phyloP scores from a whole-genome alignment of 2,113 vertebrate genomes.

The Electrona antarctica region DNA sequence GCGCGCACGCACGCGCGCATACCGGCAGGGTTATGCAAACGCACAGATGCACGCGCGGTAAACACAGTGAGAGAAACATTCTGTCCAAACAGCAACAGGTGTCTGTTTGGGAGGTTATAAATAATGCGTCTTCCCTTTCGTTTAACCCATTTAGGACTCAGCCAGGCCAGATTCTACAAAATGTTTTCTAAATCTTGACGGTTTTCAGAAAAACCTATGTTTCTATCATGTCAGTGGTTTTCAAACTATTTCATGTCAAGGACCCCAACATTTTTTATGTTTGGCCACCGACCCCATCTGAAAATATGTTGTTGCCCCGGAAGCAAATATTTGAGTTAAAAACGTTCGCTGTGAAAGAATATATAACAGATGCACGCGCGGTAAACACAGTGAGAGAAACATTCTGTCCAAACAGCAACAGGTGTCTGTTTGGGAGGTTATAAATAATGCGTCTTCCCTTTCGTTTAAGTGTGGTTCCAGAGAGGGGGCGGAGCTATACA shows the following conservation, averaged over 20 bases:
- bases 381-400: neutral
- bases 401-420: constrained; percentile 50
- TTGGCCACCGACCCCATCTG: too few species aligned
- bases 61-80: constrained; percentile 23
- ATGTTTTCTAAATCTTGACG: too few species aligned
- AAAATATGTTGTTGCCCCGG: too few species aligned
- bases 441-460: constrained; percentile 45
- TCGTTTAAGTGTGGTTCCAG: constrained; percentile 14
- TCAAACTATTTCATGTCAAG: too few species aligned
- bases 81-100: constrained; percentile 48
- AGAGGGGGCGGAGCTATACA: constrained; percentile 30
- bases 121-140: constrained; percentile 31
- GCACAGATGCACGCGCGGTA: neutral
- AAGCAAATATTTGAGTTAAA: too few species aligned
- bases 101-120: constrained; percentile 49
- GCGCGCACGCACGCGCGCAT: neutral
- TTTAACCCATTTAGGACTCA: neutral
- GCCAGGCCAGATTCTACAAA: too few species aligned
- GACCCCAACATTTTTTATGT: too few species aligned
- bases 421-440: constrained; percentile 42
- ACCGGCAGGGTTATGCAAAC: too few species aligned
- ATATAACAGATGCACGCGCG: neutral
- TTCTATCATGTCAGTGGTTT: too few species aligned
- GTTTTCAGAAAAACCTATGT: too few species aligned
- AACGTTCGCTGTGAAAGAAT: too few species aligned